Conservation (phyloP, 1,140 invertebrate genomes). For the Bombus terrestris region DNA sequence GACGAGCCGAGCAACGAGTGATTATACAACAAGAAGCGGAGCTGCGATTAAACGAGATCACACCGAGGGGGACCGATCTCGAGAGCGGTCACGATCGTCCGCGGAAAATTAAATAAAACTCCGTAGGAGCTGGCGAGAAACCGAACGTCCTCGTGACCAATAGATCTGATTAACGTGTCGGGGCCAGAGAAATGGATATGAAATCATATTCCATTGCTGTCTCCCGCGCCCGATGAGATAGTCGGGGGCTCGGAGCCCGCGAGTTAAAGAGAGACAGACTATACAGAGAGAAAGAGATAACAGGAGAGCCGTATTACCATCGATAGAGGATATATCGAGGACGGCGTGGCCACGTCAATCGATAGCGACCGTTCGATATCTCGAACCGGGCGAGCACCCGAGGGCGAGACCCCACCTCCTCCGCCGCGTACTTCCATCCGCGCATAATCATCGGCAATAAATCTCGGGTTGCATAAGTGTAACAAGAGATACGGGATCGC, state of each 20-base stretch:
- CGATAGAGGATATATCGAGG: conserved; percentile 61
- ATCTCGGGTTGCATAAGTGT: conserved; percentile 83
- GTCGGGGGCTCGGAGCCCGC: not conserved
- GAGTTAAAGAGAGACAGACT: not conserved
- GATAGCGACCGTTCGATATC: conserved; percentile 73
- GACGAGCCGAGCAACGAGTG: not conserved
- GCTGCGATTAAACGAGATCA: not conserved
- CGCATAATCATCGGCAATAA: conserved; percentile 79
- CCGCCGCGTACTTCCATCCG: conserved; percentile 75
- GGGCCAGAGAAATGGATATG: conserved; percentile 53
- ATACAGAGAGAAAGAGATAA: not conserved
- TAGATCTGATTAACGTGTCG: conserved; percentile 48
- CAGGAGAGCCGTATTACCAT: conserved; percentile 39
- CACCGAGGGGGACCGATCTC: not conserved
- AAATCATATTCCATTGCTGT: conserved; percentile 51
- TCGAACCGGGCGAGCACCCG: conserved; percentile 60
- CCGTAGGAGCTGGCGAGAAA: not conserved
- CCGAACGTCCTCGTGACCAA: conserved; percentile 50
- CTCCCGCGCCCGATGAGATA: conserved; percentile 13
- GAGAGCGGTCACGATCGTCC: conserved; percentile 30
- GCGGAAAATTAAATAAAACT: conserved; percentile 51
- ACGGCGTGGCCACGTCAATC: conserved; percentile 72
- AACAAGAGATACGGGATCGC: conserved; percentile 82
- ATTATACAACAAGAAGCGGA: not conserved
- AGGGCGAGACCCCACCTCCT: conserved; percentile 63